A percentile compares a stretch with the other conserved stretches of the same genome.
phyloP scores from a whole-genome alignment of 1,140 invertebrate species.

The Thaumetopoea pityocampa region DNA sequence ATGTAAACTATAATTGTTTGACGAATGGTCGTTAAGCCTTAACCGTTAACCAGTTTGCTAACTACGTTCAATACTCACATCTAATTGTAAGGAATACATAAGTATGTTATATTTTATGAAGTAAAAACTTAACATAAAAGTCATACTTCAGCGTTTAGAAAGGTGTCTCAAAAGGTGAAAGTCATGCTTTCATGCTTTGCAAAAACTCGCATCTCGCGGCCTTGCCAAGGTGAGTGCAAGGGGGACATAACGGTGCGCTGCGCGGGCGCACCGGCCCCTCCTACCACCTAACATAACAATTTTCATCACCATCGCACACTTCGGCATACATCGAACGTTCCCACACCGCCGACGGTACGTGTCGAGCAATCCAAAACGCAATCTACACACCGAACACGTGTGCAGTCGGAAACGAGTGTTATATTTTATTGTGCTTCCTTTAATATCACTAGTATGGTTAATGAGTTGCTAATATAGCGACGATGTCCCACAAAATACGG shows the following conservation, averaged over 20 bases:
- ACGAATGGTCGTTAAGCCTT: no score
- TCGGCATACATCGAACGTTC: constrained; percentile 15
- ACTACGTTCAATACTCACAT: no score
- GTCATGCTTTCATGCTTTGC: constrained; percentile 67
- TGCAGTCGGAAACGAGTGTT: constrained; percentile 37
- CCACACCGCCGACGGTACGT: constrained; percentile 8
- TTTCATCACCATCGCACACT: constrained; percentile 19
- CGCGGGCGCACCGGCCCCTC: constrained; percentile 33
- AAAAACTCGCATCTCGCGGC: constrained; percentile 73
- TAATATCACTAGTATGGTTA: constrained; percentile 32
- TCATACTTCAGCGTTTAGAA: constrained; percentile 60
- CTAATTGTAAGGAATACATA: no score
- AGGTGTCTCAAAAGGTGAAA: constrained; percentile 70
- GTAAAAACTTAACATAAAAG: constrained; percentile 33
- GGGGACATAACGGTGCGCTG: constrained; percentile 67
- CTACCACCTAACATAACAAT: constrained; percentile 10
- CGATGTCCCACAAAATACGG: constrained; percentile 21
- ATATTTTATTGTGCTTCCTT: constrained; percentile 62
- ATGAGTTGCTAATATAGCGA: constrained; percentile 47
- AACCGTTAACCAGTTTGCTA: no score
- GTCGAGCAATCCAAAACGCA: constrained; percentile 5
- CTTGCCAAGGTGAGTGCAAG: constrained; percentile 73
- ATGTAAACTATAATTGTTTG: no score
- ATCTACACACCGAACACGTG: constrained; percentile 5
- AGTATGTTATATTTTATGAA: no score